Evolutionary conservation across 2,888 invertebrate genomes (phyloP).

Genomic region (Nephrotoma appendiculata): DNA sequence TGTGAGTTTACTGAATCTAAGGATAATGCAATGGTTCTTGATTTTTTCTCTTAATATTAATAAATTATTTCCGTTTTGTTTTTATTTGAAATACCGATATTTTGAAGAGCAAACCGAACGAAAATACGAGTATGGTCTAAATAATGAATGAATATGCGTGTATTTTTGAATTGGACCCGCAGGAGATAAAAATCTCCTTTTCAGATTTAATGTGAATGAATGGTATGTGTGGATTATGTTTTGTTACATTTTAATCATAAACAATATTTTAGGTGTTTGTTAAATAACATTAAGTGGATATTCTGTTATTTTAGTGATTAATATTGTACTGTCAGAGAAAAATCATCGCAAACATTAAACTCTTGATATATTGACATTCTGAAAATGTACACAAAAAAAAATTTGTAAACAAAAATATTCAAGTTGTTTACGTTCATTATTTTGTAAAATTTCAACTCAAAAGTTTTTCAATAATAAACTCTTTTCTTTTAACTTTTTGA

Average conservation of each 20-base stretch:
- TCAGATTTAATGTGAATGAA: neutral
- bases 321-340: neutral
- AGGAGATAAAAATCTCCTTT: neutral
- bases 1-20: neutral
- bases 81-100: neutral
- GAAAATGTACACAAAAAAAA: neutral
- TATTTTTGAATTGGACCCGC: neutral
- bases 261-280: neutral
- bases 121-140: neutral
- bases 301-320: neutral
- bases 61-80: neutral
- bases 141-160: neutral
- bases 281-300: neutral
- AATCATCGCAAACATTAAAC: neutral
- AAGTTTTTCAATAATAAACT: neutral
- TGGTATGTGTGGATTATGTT: neutral
- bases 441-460: neutral
- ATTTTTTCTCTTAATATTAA: neutral
- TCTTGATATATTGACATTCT: neutral
- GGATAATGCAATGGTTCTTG: neutral
- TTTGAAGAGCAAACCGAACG: neutral
- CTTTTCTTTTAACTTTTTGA: neutral
- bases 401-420: neutral
- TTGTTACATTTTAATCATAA: neutral
- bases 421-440: neutral